Evolutionary conservation across 2,113 vertebrate species (phyloP).

Genomic region (Bambusicola thoracicus): DNA sequence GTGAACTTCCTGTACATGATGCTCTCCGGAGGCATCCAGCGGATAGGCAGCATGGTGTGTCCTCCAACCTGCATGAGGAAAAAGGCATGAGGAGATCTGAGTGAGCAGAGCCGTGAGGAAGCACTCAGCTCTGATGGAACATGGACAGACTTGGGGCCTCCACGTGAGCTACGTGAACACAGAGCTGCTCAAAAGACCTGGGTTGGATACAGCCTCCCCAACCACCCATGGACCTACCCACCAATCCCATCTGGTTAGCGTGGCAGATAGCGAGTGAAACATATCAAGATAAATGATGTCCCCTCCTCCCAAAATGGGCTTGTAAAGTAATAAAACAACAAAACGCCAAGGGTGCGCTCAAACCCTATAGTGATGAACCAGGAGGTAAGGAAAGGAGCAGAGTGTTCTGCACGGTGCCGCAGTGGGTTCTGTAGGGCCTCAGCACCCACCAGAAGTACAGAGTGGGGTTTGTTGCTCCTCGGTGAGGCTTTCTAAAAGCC

Average conservation of each 20-base stretch:
- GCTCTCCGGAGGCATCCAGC: slow-evolving; percentile 99
- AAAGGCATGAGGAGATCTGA: slow-evolving; percentile 30
- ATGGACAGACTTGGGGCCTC: neutral
- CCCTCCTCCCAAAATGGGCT: slow-evolving; percentile 15
- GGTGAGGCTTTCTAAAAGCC: neutral
- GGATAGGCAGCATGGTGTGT: slow-evolving; percentile 97
- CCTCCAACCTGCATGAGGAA: slow-evolving; percentile 88
- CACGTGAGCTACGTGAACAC: neutral
- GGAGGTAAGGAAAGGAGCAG: neutral
- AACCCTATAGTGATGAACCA: neutral
- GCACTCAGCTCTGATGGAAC: neutral
- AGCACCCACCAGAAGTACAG: neutral
- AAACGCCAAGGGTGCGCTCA: neutral
- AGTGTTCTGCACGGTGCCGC: neutral
- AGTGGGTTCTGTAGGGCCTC: neutral
- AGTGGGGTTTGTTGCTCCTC: neutral
- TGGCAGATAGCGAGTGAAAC: neutral
- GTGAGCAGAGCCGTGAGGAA: neutral
- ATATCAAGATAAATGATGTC: neutral
- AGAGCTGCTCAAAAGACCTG: neutral
- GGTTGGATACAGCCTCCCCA: neutral
- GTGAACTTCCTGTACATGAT: slow-evolving; percentile 99
- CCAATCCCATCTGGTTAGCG: slow-evolving; percentile 18
- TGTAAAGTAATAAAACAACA: neutral
- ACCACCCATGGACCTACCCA: neutral